Evolutionary conservation across 2,888 invertebrate genomes (phyloP).

Genomic region (Diabrotica balteata): DNA sequence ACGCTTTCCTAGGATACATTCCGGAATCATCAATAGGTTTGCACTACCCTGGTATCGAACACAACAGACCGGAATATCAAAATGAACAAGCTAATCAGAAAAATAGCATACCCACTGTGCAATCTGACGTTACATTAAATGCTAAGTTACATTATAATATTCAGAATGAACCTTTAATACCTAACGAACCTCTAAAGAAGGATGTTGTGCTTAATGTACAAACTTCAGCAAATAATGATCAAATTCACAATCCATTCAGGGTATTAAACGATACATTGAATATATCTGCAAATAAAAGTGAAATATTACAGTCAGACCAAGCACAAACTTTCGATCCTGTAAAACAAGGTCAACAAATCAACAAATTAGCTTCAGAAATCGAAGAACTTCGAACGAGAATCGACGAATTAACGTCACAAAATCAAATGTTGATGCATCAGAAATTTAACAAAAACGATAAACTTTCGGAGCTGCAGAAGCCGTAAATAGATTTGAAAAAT

Average conservation of each 20-base stretch:
- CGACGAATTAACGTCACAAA: conserved; percentile 54
- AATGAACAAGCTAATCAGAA: conserved; percentile 12
- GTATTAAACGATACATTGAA: conserved; percentile 20
- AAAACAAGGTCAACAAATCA: conserved; percentile 53
- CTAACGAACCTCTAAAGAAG: conserved; percentile 15
- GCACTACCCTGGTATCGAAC: conserved; percentile 3
- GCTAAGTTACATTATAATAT: conserved; percentile 25
- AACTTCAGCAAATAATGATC: conserved; percentile 5
- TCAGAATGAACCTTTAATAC: conserved; percentile 16
- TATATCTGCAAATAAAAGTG: conserved; percentile 12
- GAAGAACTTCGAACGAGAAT: conserved; percentile 54
- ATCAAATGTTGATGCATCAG: conserved; percentile 44
- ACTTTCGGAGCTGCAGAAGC: conserved; percentile 43
- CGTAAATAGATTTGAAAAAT: conserved; percentile 24
- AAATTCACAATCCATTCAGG: conserved; percentile 18
- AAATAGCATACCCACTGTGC: conserved; percentile 26
- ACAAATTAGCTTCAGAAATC: conserved; percentile 55
- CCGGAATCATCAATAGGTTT: conserved; percentile 40
- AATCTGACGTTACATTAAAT: conserved; percentile 25
- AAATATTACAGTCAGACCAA: not conserved
- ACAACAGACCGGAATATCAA: conserved; percentile 18
- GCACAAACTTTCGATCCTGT: conserved; percentile 41
- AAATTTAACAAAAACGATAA: conserved; percentile 39
- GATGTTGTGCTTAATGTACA: conserved; percentile 1
- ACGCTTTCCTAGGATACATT: conserved; percentile 54